Percentiles rank a stretch among this genome's conserved stretches.
phyloP scores from a whole-genome alignment of 2,888 invertebrate species.

The Ariolimax columbianus region DNA sequence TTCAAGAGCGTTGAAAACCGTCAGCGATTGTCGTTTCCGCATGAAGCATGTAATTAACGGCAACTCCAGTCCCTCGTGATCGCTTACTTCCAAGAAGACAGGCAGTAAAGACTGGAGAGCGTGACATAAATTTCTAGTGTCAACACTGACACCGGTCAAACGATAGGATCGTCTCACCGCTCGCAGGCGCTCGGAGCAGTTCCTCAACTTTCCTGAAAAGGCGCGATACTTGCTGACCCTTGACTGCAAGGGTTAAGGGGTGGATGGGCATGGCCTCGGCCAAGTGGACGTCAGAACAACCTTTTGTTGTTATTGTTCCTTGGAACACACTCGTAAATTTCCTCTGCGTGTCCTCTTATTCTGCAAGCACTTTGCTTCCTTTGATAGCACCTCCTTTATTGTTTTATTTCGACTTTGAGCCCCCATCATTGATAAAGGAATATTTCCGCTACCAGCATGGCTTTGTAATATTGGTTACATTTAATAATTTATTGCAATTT shows the following conservation, averaged over 20 bases:
- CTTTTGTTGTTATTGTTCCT: no score
- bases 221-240: not conserved
- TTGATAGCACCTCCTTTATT: no score
- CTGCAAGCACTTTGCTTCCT: no score
- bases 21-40: not conserved
- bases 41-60: not conserved
- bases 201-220: not conserved
- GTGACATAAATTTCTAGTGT: conserved; percentile 22
- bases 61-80: not conserved
- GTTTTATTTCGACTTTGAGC: no score
- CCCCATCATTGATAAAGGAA: no score
- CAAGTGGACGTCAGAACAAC: not conserved
- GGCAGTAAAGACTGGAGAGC: not conserved
- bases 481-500: no score
- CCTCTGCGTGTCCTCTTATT: no score
- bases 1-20: not conserved
- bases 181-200: not conserved
- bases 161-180: not conserved
- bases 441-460: no score
- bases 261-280: not conserved
- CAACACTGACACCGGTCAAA: conserved; percentile 4
- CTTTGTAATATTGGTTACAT: no score
- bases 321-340: no score
- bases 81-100: not conserved
- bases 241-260: not conserved